These are phyloP conservation scores for Grammomys dolichurus DNA, from an alignment of 2,113 vertebrate genomes.

Conservation along the genomic window DNA sequence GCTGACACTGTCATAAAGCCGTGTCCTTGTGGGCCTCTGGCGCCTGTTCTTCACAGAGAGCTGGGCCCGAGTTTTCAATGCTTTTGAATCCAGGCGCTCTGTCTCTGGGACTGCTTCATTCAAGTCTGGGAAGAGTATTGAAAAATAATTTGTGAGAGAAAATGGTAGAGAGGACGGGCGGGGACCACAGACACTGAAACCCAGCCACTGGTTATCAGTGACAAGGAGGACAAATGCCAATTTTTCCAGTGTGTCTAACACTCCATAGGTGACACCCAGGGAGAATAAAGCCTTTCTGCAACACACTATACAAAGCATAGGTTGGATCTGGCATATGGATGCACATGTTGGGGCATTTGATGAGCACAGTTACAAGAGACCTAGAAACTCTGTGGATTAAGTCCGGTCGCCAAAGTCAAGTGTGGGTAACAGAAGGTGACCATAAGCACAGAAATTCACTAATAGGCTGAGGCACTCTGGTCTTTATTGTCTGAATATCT, in stretches of 20 bases:
- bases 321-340: not conserved
- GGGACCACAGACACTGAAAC: not conserved
- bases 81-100: slow-evolving; percentile 89
- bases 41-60: slow-evolving; percentile 90
- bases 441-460: not conserved
- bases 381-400: not conserved
- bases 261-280: not conserved
- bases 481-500: slow-evolving; percentile 25
- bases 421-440: not conserved
- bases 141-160: slow-evolving; percentile 39
- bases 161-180: not conserved
- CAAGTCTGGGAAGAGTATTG: slow-evolving; percentile 84
- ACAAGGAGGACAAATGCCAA: not conserved
- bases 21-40: slow-evolving; percentile 87
- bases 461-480: not conserved
- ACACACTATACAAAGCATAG: not conserved
- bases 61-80: slow-evolving; percentile 89
- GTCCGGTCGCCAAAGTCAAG: not conserved
- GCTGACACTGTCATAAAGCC: slow-evolving; percentile 89
- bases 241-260: not conserved
- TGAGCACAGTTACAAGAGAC: not conserved
- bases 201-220: not conserved
- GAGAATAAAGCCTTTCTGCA: not conserved
- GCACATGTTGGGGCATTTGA: not conserved
- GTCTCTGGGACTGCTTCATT: slow-evolving; percentile 89